Base-by-base conservation (phyloP, 2,113 vertebrate genomes). In the Perca flavescens region DNA sequence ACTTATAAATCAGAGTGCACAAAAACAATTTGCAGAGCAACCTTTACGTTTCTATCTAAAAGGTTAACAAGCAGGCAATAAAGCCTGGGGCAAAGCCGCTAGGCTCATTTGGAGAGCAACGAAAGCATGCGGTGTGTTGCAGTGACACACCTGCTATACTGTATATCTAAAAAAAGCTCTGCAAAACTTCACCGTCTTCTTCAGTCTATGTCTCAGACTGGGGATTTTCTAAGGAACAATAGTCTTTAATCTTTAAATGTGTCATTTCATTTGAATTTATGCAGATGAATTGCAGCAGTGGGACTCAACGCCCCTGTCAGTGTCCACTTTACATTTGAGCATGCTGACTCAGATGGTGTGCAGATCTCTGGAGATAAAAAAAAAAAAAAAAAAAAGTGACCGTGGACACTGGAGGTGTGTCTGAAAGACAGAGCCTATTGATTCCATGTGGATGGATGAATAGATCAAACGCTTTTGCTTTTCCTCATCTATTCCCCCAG, bases 61-160 rank as follows among this genome's bases (percentile, higher is more conserved):
- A 94, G 91, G 92, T 94, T 94, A 93, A 94, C 91, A 94, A 93
- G 89, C 75, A 88, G 63, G 75, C 84, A 86, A 87, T 88, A 91
- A 87, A 93, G 74, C 86, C 53, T 25, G 77, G 72, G 79, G 77
- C 82, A 82, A 80, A 91, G 77, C 62, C 74, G 31, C 77, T 9
- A 15, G 62, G 77, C 81, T 89, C 78, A 87, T 88, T 82, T 82
- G 60, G 60, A 78, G n/a, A 67, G 12, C 50, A 79, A 66, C 67
- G 65, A 67, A 88, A 69, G 40, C 70, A 74, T 83, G 66, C 34
- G 43, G 22, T 28, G 56, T 36, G 62, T 49, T 47, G 49, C 17
- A 52, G 53, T 4, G 31, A 52, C 43, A 66, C 61, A 54, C 22
- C 36, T 8, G 28, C 28, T 50, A 17, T 40, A 52, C 25, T 16